Base-by-base conservation (phyloP, 1,140 invertebrate species). In the Leptoteleia sp. region DNA sequence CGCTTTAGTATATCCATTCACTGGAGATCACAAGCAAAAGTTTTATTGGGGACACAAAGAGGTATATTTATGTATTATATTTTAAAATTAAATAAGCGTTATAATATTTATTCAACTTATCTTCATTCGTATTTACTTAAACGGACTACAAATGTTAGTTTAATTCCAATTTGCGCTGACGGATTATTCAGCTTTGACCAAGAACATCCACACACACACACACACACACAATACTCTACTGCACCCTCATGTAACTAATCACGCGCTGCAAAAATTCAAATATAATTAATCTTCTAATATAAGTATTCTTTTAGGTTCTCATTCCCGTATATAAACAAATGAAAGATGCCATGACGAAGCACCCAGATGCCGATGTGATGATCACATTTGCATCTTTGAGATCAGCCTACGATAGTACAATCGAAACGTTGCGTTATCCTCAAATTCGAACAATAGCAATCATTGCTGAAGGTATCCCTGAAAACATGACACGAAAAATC, bases 31-130 rank as follows among this genome's bases (percentile, higher is more conserved):
- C 86, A 99, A 99, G 84, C 97, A 99, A 87, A 99, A 99, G 89
- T 99, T 98, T 90, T 99, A 99, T 85, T 99, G 98, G 95, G 99
- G 98, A 0, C 98, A 99, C 89, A 99, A 99, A 85, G 98, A 99
- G 89, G 87, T 87, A 43, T 31, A 15, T 22, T 31, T 15, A 48
- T n/a, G n/a, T n/a, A n/a, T n/a, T n/a, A n/a, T n/a, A n/a, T n/a
- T n/a, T n/a, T n/a, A n/a, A n/a, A n/a, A n/a, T n/a, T n/a, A n/a
- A n/a, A n/a, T n/a, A n/a, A n/a, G n/a, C n/a, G n/a, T n/a, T n/a
- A n/a, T n/a, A n/a, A n/a, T n/a, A n/a, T n/a, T n/a, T n/a, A n/a
- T n/a, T n/a, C n/a, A n/a, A n/a, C n/a, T n/a, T n/a, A n/a, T n/a
- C n/a, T n/a, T n/a, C n/a, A n/a, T n/a, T n/a, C n/a, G n/a, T n/a